Percentiles rank a stretch among this genome's conserved stretches.
phyloP scores from a whole-genome alignment of 1,140 invertebrate genomes.

The Leptinotarsa defecta region DNA sequence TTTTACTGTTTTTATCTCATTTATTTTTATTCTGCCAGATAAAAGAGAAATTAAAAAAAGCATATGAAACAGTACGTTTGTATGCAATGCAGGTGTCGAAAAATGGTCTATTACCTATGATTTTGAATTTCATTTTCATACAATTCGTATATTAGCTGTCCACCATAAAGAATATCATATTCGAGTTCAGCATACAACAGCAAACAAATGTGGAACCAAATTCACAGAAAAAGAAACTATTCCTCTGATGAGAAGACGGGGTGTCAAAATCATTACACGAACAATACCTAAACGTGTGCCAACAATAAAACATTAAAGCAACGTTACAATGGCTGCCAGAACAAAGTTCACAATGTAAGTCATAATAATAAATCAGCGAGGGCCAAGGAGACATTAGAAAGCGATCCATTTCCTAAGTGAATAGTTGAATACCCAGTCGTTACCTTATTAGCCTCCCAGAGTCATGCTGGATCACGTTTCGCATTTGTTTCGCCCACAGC shows the following conservation, averaged over 20 bases:
- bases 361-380: slow-evolving; percentile 41
- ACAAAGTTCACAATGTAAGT: slow-evolving; percentile 25
- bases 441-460: slow-evolving; percentile 36
- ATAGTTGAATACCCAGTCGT: slow-evolving; percentile 35
- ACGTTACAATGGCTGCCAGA: slow-evolving; percentile 24
- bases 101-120: too few relatives aligned
- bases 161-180: too few relatives aligned
- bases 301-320: slow-evolving; percentile 50
- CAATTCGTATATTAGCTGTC: too few relatives aligned
- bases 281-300: slow-evolving; percentile 49
- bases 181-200: too few relatives aligned
- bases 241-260: neutral
- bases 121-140: too few relatives aligned
- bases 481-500: slow-evolving; percentile 37
- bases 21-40: too few relatives aligned
- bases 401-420: slow-evolving; percentile 41
- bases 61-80: too few relatives aligned
- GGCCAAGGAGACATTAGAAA: slow-evolving; percentile 37
- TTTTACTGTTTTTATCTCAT: too few relatives aligned
- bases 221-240: too few relatives aligned
- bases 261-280: slow-evolving; percentile 17
- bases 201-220: too few relatives aligned
- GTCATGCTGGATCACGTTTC: slow-evolving; percentile 42
- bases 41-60: too few relatives aligned
- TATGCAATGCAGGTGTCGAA: too few relatives aligned